Conservation (phyloP, 2,113 vertebrate species). For the Pseudois nayaur region DNA sequence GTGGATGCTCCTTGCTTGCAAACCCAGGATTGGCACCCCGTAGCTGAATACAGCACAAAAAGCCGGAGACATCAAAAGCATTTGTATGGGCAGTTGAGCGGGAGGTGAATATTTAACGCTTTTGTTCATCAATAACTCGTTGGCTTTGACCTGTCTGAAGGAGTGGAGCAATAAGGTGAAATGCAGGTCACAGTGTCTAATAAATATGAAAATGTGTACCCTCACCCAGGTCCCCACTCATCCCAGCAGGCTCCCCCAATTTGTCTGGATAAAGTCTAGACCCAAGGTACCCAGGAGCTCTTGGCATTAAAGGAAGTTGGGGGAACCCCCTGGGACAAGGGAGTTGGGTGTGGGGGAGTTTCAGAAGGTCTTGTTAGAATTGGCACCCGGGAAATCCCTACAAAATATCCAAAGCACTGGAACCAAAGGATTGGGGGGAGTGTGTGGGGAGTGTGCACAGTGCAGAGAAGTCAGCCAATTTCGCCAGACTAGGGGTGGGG, state of each 20-base stretch:
- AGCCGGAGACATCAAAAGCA: conserved; percentile 84
- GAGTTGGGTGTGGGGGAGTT: not conserved
- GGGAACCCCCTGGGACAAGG: not conserved
- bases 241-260: conserved; percentile 11
- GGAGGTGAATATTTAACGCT: conserved; percentile 95
- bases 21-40: conserved; percentile 73
- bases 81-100: conserved; percentile 83
- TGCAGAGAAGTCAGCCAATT: not conserved
- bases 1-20: conserved; percentile 32
- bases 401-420: not conserved
- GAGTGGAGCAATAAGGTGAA: conserved; percentile 94
- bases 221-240: not conserved
- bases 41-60: conserved; percentile 81
- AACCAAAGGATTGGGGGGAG: not conserved
- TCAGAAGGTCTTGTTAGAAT: conserved; percentile 42
- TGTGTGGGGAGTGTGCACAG: not conserved
- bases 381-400: not conserved
- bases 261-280: conserved; percentile 52
- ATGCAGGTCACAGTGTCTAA: conserved; percentile 97
- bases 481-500: not conserved
- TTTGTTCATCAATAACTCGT: conserved; percentile 95
- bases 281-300: not conserved
- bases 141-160: conserved; percentile 99
- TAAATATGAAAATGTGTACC: conserved; percentile 88
- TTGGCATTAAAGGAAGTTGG: not conserved